Evolutionary conservation across 2,888 invertebrate species (phyloP), one percentile per base, ranked within the genome.

Genomic region (Tinea trinotella): DNA sequence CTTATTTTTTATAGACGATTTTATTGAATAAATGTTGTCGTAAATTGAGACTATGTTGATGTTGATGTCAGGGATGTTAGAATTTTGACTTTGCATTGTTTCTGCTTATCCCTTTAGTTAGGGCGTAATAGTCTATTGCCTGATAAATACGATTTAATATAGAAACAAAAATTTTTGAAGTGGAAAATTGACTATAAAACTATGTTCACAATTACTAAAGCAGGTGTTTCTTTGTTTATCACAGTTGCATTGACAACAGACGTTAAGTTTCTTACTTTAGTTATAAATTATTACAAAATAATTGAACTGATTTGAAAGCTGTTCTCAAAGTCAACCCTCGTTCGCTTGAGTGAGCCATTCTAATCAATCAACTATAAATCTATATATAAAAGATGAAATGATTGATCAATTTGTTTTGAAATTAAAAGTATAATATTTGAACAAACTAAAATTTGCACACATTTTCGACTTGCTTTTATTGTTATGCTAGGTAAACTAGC

Each of bases 201-300:
- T 40, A 3, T 7, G 12, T 40, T 40, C 2, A 13, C 13, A 40
- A 13, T 40, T 13, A 40, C 15, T n/a, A 40, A 13, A 7, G 40
- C 40, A 40, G 40, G 40, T 40, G 40, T 12, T 40, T 40, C 13
- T 13, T 6, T 12, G 40, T 40, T 40, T 40, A 40, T 40, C 13
- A 40, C 13, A 13, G 10, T 40, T 40, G 40, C 7, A 40, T 40
- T 13, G 15, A n/a, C 12, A 4, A 15, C 40, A 40, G 40, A 40
- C 13, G 40, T 40, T 30, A 30, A 30, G 3, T 30, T 30, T 30
- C 30, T 30, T 4, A 30, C 30, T 30, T 30, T 7, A 30, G 30
- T 30, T 30, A 30, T 30, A 30, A 30, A 10, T 30, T 30, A 30
- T 30, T 30, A 30, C 9, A 30, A 30, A 30, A 1, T n/a, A 30